A percentile compares a stretch with the other conserved stretches of the same genome.
These are phyloP conservation scores for Galerucella pusilla DNA, from an alignment of 2,888 invertebrate genomes.

Conservation along the genomic window DNA sequence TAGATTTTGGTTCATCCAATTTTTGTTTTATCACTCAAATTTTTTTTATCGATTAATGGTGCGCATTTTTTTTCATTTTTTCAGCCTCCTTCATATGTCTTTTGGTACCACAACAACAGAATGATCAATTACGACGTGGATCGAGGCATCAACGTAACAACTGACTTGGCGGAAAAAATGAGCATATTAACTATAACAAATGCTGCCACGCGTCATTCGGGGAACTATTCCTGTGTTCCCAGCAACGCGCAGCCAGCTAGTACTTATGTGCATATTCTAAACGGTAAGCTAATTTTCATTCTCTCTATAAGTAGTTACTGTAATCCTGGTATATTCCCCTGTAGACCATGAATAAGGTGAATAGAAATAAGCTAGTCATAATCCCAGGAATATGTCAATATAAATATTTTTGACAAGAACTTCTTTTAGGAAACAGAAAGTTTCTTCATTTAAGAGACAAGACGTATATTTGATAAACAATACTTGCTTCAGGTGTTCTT, in stretches of 20 bases:
- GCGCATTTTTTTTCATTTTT: constrained; percentile 23
- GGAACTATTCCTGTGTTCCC: constrained; percentile 90
- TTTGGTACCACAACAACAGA: constrained; percentile 89
- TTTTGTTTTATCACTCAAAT: too few relatives aligned
- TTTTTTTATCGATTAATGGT: too few relatives aligned
- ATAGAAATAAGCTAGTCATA: too few relatives aligned
- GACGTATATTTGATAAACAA: too few relatives aligned
- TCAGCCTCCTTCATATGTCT: constrained; percentile 57
- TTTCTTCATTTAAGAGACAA: too few relatives aligned
- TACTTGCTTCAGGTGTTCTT: too few relatives aligned
- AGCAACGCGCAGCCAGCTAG: constrained; percentile 90
- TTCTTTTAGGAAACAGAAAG: too few relatives aligned
- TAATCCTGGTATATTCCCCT: too few relatives aligned
- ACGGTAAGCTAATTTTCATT: constrained; percentile 71
- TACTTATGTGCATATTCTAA: constrained; percentile 89
- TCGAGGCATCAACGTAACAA: constrained; percentile 87
- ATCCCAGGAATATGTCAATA: too few relatives aligned
- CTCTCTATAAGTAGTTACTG: neutral
- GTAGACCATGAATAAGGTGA: too few relatives aligned
- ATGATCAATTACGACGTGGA: constrained; percentile 94
- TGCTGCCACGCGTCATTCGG: constrained; percentile 79
- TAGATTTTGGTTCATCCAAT: too few relatives aligned
- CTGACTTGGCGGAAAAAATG: constrained; percentile 77
- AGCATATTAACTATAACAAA: constrained; percentile 73
- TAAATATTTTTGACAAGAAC: too few relatives aligned